Conservation (phyloP, 2,113 vertebrate genomes). For the Herpailurus yagouaroundi region DNA sequence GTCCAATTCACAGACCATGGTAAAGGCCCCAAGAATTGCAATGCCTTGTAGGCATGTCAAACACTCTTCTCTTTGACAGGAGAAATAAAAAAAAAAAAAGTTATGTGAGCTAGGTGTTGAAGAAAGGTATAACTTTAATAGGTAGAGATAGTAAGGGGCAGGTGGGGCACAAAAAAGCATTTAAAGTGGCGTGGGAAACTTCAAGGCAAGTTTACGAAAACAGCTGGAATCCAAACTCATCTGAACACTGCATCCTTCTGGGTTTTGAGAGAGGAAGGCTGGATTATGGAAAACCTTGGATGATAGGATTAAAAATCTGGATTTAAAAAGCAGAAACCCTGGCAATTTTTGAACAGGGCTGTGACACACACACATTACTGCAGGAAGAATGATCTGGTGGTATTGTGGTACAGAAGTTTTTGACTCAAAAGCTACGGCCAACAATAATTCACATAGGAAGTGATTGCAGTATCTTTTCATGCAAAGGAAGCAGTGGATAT, state of each 20-base stretch:
- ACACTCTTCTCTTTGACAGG: not conserved
- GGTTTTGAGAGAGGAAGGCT: not conserved
- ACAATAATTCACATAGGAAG: not conserved
- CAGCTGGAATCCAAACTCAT: not conserved
- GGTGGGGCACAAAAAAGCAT: not conserved
- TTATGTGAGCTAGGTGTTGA: not conserved
- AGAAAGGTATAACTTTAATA: not conserved
- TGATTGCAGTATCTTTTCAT: not conserved
- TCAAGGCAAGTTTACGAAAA: conserved; percentile 24
- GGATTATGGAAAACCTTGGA: not conserved
- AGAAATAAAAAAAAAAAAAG: not conserved
- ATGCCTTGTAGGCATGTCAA: not conserved
- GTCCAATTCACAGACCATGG: not conserved
- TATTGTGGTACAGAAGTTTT: not conserved
- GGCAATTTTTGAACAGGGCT: not conserved
- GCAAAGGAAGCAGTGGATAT: not conserved
- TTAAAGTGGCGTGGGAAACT: not conserved
- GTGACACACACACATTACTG: not conserved
- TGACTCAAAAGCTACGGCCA: not conserved
- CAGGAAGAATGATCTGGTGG: not conserved
- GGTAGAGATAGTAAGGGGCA: not conserved
- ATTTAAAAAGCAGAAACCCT: not conserved
- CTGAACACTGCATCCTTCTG: not conserved
- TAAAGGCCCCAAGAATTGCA: not conserved
- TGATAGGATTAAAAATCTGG: not conserved